Evolutionary conservation across 2,888 invertebrate species (phyloP).

Genomic region (Scaptomyza caliginosa): DNA sequence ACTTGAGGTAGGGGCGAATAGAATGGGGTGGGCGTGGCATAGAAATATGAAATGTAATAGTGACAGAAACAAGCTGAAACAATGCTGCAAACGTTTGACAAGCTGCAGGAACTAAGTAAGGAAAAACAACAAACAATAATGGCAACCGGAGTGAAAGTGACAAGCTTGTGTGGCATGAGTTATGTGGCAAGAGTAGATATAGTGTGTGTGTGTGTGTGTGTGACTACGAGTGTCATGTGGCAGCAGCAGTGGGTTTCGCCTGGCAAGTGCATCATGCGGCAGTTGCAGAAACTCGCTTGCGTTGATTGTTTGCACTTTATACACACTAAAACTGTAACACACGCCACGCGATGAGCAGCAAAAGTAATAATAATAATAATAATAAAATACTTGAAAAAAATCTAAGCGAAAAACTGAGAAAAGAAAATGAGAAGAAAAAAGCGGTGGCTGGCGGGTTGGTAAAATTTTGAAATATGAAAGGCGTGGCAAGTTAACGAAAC

Average conservation of each 20-base stretch:
- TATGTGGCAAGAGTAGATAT: conserved; percentile 1
- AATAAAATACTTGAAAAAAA: neutral
- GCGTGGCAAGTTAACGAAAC: conserved; percentile 11
- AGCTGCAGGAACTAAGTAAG: conserved; percentile 41
- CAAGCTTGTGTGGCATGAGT: conserved; percentile 33
- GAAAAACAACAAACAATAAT: conserved; percentile 22
- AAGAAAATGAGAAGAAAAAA: neutral
- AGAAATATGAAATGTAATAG: conserved; percentile 75
- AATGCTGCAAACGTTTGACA: conserved; percentile 62
- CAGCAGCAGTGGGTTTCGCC: neutral
- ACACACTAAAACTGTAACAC: conserved; percentile 68
- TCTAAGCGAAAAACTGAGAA: neutral
- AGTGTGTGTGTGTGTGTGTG: conserved; percentile 4
- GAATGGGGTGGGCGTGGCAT: neutral
- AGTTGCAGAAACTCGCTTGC: conserved; percentile 70
- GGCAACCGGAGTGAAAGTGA: conserved; percentile 31
- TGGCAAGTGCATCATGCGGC: conserved; percentile 45
- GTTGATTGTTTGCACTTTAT: conserved; percentile 78
- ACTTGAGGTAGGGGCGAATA: neutral
- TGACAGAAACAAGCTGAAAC: conserved; percentile 71
- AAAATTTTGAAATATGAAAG: conserved; percentile 22
- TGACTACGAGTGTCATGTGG: neutral
- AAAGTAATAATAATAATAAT: conserved; percentile 16
- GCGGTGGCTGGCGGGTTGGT: neutral
- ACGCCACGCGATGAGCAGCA: conserved; percentile 34